Evolutionary conservation across 1,140 invertebrate species (phyloP), one percentile per base, ranked within the genome.

Genomic region (Papilio polyxenes): DNA sequence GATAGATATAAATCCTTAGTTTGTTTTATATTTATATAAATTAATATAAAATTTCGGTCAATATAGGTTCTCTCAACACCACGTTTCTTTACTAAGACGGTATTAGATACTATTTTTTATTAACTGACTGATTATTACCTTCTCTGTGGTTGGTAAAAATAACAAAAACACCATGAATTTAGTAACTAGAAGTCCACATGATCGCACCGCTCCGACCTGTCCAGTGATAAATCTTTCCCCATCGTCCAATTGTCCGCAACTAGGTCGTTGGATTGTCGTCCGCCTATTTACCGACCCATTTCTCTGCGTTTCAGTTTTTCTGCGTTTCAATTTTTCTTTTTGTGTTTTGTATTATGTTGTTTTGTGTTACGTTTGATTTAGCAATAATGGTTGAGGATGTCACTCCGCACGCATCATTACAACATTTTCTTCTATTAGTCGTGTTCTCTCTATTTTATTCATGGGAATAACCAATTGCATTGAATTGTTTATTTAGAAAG

Each of bases 241-340:
- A 81, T 81, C 85, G 84, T 89, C 89, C 90, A 90, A 92, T 93
- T 93, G 91, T 93, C 87, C 87, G 69, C 89, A 90, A 91, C 82
- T 91, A 86, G 91, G 92, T 89, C 91, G 88, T 86, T 87, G 87
- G 89, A 89, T 92, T 90, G 90, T 92, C 85, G 85, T 82, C 86
- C 83, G 86, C 82, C 90, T 91, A 89, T 90, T 90, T 91, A 90
- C 87, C 88, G 87, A 85, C 87, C 82, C 82, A 83, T 87, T 86
- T 86, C 85, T 89, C 87, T 88, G 87, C 83, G 87, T 89, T 91
- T 92, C 88, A 91, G 89, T 91, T 92, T 89, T 90, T 88, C 85
- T 62, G 87, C 84, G 86, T 89, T 91, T 92, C 88, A 91, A 89
- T 91, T 92, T 89, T 91, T 87, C 85, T 87, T 89, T 91, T 88